Conservation (phyloP, 2,888 invertebrate species). For the Oithona nana region DNA sequence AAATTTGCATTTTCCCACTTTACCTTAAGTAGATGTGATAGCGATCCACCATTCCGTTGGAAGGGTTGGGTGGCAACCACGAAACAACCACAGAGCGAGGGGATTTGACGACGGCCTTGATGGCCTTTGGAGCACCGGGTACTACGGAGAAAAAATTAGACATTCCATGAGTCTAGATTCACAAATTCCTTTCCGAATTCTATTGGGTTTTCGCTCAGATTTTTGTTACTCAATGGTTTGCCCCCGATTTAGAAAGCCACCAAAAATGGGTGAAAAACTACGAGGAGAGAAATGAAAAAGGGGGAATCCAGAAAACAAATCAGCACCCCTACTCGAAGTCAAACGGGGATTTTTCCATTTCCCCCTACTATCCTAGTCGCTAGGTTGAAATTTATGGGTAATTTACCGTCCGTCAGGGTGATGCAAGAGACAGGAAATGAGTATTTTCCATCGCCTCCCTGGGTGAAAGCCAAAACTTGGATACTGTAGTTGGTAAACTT, state of each 20-base stretch:
- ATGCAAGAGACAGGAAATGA: constrained; percentile 65
- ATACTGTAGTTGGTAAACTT: constrained; percentile 83
- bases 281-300: background rate
- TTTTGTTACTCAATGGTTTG: too few relatives aligned
- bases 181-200: too few relatives aligned
- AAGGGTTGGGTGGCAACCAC: constrained; percentile 66
- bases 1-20: background rate
- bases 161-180: background rate
- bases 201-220: too few relatives aligned
- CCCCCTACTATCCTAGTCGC: constrained; percentile 3
- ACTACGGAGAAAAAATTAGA: background rate
- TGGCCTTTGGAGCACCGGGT: constrained; percentile 69
- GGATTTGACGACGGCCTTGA: constrained; percentile 72
- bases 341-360: too few relatives aligned
- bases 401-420: constrained; percentile 68
- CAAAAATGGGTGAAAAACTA: too few relatives aligned
- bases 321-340: too few relatives aligned
- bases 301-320: too few relatives aligned
- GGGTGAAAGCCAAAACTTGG: constrained; percentile 67
- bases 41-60: constrained; percentile 62
- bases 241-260: too few relatives aligned
- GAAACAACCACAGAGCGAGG: constrained; percentile 65
- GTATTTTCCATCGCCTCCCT: constrained; percentile 68
- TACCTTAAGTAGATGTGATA: constrained; percentile 47
- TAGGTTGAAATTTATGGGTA: background rate